Evolutionary conservation across 2,888 invertebrate species (phyloP), one percentile per base, ranked within the genome.

Genomic region (Drosophila diplacantha): DNA sequence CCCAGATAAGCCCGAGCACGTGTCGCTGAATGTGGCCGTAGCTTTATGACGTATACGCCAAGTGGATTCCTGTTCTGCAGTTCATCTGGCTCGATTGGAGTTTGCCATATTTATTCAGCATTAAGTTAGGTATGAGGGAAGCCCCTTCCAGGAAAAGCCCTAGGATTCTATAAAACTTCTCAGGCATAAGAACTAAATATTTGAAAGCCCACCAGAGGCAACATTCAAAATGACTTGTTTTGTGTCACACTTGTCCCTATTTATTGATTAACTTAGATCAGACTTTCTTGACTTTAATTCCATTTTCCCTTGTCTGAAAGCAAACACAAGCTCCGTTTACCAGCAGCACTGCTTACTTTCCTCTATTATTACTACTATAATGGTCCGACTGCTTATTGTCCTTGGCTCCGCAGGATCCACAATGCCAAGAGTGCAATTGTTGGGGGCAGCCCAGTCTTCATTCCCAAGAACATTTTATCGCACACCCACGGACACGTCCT

Each of bases 391-490:
- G 58, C 60, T 73, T 55, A 69, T 73, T 81, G 75, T 81, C 47
- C 66, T 69, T 52, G 49, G 64, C 58, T 63, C 46, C 60, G 68
- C 39, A 55, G 54, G 39, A 62, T 32, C 56, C 57, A 70, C 74
- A 80, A 74, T 69, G 81, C 58, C 80, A 51, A 37, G 69, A 78
- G 67, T 78, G 71, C 77, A 77, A 77, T 81, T 81, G 79, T 66
- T 57, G 51, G 46, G 39, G 34, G 26, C 54, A 38, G 47, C 43
- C 31, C 37, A 54, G 55, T 54, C 55, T 37, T 39, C 52, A 47
- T 66, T 46, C 41, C 39, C 24, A 32, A 24, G 56, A 67, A 74
- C 74, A 76, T 68, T 69, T 73, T 68, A 73, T 78, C 60, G 63
- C 55, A 47, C 26, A 37, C 41, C 68, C 50, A 66, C 65, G 63